Percentiles rank a stretch among this genome's conserved stretches.
phyloP scores from a whole-genome alignment of 2,888 invertebrate species.

The Zygothrica quintamaculata region DNA sequence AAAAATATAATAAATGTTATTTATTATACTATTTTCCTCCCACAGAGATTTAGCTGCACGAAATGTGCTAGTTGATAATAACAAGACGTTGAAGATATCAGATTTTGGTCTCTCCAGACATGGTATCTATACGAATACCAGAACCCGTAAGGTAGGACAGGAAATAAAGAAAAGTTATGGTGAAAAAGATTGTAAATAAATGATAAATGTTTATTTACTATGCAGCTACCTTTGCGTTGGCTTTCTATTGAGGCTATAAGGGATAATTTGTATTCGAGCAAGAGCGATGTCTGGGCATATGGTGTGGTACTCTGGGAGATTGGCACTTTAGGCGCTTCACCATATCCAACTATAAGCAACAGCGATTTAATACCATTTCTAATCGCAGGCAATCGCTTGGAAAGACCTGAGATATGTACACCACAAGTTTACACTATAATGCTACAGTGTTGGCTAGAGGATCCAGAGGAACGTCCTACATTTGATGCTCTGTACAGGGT shows the following conservation, averaged over 20 bases:
- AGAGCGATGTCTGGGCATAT: constrained; percentile 94
- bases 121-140: constrained; percentile 89
- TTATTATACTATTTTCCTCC: no score
- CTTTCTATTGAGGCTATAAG: constrained; percentile 91
- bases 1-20: no score
- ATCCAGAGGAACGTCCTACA: constrained; percentile 87
- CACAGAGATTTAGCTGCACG: constrained; percentile 91
- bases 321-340: constrained; percentile 90
- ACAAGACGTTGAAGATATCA: constrained; percentile 91
- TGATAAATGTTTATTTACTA: constrained; percentile 26
- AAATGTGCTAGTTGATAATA: constrained; percentile 90
- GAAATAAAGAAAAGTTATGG: not conserved
- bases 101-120: constrained; percentile 92
- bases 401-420: constrained; percentile 89
- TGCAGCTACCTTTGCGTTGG: constrained; percentile 90
- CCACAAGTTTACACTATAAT: constrained; percentile 89
- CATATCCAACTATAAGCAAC: constrained; percentile 89
- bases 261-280: constrained; percentile 89
- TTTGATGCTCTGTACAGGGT: constrained; percentile 88
- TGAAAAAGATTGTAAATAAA: not conserved
- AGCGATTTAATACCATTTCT: constrained; percentile 87
- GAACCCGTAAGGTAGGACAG: constrained; percentile 79
- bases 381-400: constrained; percentile 87
- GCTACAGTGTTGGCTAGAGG: constrained; percentile 89
- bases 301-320: constrained; percentile 94